Evolutionary conservation across 2,888 invertebrate genomes (phyloP).

Genomic region (Dusona sp.): DNA sequence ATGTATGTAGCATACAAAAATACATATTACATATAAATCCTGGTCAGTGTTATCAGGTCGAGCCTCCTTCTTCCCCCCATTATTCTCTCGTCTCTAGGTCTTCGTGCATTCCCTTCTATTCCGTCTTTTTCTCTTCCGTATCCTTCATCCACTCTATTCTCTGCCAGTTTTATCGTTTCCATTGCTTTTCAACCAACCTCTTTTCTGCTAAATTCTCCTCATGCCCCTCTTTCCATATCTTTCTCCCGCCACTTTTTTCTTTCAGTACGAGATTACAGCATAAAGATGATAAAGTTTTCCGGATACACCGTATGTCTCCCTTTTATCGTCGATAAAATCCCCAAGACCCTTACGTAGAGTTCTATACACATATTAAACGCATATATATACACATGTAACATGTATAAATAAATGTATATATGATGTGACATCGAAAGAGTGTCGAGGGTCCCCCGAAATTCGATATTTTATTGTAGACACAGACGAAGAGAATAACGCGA

Average conservation of each 20-base stretch:
- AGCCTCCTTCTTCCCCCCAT: conserved; percentile 47
- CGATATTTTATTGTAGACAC: conserved; percentile 71
- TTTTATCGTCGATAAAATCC: conserved; percentile 74
- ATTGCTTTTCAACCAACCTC: conserved; percentile 48
- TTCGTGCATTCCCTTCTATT: conserved; percentile 27
- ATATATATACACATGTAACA: conserved; percentile 10
- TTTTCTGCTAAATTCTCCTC: conserved; percentile 33
- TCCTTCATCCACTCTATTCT: conserved; percentile 51
- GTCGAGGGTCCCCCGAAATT: conserved; percentile 66
- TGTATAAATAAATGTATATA: conserved; percentile 11
- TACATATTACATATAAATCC: conserved; percentile 35
- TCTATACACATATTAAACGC: conserved; percentile 23
- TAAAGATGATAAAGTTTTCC: conserved; percentile 73
- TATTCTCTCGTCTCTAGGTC: conserved; percentile 36
- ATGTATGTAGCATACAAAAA: not conserved
- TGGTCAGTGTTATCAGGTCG: conserved; percentile 71
- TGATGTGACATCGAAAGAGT: conserved; percentile 52
- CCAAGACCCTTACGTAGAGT: conserved; percentile 64
- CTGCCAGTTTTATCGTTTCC: conserved; percentile 56
- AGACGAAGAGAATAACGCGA: conserved; percentile 49
- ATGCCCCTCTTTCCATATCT: conserved; percentile 24
- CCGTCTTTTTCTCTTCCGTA: conserved; percentile 44
- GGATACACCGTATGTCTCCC: conserved; percentile 56
- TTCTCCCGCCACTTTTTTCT: conserved; percentile 46
- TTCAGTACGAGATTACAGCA: conserved; percentile 68